Evolutionary conservation across 92 coral and sea anemone species (phyloP).

Genomic region (Chrysogorgia sp.): DNA sequence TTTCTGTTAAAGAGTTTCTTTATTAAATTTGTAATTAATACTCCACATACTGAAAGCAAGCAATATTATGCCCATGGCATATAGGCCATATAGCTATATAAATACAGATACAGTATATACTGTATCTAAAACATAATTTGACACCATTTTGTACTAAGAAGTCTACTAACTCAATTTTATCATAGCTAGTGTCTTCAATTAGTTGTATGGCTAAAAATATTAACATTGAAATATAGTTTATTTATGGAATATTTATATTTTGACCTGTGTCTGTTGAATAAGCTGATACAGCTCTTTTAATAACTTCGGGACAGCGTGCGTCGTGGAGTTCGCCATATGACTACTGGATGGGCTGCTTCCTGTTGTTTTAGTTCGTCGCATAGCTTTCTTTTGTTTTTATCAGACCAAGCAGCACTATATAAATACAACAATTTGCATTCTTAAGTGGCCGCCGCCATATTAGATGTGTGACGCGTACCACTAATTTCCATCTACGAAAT

Average conservation of each 20-base stretch:
- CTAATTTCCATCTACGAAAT: too few species aligned
- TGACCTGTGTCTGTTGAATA: constrained; percentile 91
- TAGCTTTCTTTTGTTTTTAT: not conserved
- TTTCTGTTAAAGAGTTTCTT: too few species aligned
- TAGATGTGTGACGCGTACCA: not conserved
- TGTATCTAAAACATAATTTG: not conserved
- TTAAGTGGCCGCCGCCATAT: not conserved
- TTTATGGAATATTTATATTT: not conserved
- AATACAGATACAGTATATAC: not conserved
- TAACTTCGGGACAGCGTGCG: constrained; percentile 79
- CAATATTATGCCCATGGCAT: too few species aligned
- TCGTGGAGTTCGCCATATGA: constrained; percentile 46
- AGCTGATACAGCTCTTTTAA: constrained; percentile 89
- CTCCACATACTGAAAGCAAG: too few species aligned
- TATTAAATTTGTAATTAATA: too few species aligned
- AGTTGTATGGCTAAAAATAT: too few species aligned
- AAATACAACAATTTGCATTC: not conserved
- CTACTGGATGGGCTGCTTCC: constrained; percentile 47
- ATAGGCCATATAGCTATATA: too few species aligned
- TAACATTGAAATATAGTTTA: not conserved
- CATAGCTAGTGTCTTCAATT: not conserved
- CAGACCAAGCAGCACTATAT: not conserved
- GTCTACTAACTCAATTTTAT: not conserved
- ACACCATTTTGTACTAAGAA: not conserved
- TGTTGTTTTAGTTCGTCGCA: constrained; percentile 32